A percentile compares a stretch with the other conserved stretches of the same genome.
phyloP scores from a whole-genome alignment of 2,888 invertebrate genomes.

The Sarcophaga subvicina region DNA sequence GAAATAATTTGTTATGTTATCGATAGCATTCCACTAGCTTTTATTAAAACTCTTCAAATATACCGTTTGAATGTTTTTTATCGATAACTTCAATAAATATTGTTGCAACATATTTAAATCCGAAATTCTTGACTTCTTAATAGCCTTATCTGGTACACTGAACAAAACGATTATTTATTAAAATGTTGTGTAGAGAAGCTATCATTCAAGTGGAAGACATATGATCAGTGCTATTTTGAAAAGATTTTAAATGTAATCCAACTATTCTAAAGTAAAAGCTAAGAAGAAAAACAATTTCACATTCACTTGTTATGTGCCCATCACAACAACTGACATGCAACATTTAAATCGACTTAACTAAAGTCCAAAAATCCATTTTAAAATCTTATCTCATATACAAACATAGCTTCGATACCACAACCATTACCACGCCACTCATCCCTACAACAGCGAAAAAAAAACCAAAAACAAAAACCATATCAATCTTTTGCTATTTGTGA shows the following conservation, averaged over 20 bases:
- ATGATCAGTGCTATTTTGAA: background rate
- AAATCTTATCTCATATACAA: background rate
- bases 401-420: background rate
- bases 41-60: too few species aligned
- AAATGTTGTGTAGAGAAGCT: background rate
- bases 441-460: background rate
- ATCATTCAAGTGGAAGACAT: background rate
- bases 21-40: too few species aligned
- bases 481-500: background rate
- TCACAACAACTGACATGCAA: slow-evolving; percentile 55
- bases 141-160: too few species aligned
- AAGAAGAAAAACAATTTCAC: slow-evolving; percentile 31
- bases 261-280: background rate
- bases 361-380: background rate
- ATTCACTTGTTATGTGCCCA: slow-evolving; percentile 55
- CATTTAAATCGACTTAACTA: slow-evolving; percentile 51
- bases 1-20: too few species aligned
- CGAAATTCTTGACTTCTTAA: too few species aligned
- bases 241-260: background rate
- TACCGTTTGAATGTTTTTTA: too few species aligned
- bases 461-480: slow-evolving; percentile 11
- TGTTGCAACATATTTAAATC: too few species aligned
- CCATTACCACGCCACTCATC: background rate
- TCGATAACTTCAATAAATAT: too few species aligned
- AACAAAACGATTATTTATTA: too few species aligned